A percentile compares a stretch with the other conserved stretches of the same genome.
Conservation (phyloP, 2,888 invertebrate genomes). For the Euspilapteryx auroguttella region DNA sequence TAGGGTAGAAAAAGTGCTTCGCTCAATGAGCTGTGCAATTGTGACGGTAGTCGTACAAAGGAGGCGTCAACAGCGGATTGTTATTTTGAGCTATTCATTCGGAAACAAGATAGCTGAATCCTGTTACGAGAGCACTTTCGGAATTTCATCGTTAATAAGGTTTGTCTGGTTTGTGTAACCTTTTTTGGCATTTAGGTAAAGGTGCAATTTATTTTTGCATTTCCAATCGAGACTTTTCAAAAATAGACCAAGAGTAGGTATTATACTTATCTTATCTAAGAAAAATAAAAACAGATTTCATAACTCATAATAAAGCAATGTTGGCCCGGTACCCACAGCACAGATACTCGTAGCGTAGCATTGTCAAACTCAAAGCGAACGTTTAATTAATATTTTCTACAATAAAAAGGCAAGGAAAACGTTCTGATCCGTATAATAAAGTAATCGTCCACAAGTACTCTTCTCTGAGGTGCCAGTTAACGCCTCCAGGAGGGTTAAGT, state of each 20-base stretch:
- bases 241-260: too few relatives aligned
- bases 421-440: conserved; percentile 52
- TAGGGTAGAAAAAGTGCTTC: too few relatives aligned
- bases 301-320: too few relatives aligned
- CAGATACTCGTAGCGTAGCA: background rate
- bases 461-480: conserved; percentile 56
- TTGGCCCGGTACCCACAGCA: too few relatives aligned
- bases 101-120: conserved; percentile 56
- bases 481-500: conserved; percentile 58
- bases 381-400: background rate
- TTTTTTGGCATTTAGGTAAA: too few relatives aligned
- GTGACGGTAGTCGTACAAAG: conserved; percentile 17
- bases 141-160: too few relatives aligned
- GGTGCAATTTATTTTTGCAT: too few relatives aligned
- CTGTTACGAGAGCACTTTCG: too few relatives aligned
- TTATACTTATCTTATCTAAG: too few relatives aligned
- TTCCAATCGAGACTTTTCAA: too few relatives aligned
- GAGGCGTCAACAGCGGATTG: conserved; percentile 41
- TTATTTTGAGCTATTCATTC: conserved; percentile 53
- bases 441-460: conserved; percentile 45
- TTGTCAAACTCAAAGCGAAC: background rate
- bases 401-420: conserved; percentile 24
- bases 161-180: too few relatives aligned
- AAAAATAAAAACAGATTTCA: too few relatives aligned
- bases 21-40: background rate